Evolutionary conservation across 1,140 invertebrate species (phyloP).

Genomic region (Zaprionus taronus): DNA sequence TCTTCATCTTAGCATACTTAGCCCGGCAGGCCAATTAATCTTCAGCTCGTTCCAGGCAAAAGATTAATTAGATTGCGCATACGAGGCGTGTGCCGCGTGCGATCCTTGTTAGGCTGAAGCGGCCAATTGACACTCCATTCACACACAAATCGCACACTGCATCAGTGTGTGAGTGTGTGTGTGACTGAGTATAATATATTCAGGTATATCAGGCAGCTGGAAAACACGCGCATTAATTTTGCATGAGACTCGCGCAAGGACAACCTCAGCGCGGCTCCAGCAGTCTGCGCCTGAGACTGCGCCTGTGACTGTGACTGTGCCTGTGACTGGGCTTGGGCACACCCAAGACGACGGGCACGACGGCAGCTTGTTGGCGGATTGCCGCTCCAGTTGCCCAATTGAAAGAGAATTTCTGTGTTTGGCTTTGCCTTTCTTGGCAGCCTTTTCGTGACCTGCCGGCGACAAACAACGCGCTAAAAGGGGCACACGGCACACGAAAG

Average conservation of each 20-base stretch:
- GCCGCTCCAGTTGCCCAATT: slow-evolving; percentile 68
- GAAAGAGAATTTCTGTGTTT: slow-evolving; percentile 67
- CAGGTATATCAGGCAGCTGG: slow-evolving; percentile 8
- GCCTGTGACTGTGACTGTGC: not conserved
- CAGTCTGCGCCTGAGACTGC: slow-evolving; percentile 53
- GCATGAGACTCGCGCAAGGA: slow-evolving; percentile 43
- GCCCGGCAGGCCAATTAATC: slow-evolving; percentile 41
- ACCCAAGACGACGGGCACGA: not conserved
- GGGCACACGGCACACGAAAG: slow-evolving; percentile 43
- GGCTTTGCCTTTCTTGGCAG: slow-evolving; percentile 54
- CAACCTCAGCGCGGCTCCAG: slow-evolving; percentile 56
- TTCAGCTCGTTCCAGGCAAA: not conserved
- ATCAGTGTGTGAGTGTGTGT: slow-evolving; percentile 3
- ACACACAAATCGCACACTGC: slow-evolving; percentile 23
- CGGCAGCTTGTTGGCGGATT: slow-evolving; percentile 28
- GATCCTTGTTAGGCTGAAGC: slow-evolving; percentile 23
- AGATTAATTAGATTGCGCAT: slow-evolving; percentile 73
- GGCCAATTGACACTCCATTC: slow-evolving; percentile 72
- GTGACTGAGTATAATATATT: slow-evolving; percentile 1
- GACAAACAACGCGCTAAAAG: slow-evolving; percentile 68
- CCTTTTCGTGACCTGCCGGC: slow-evolving; percentile 63
- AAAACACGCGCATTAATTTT: slow-evolving; percentile 54
- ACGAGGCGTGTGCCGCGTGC: slow-evolving; percentile 49
- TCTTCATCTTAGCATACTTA: slow-evolving; percentile 3
- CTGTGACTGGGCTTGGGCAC: not conserved